A percentile compares a stretch with the other conserved stretches of the same genome.
Evolutionary conservation across 2,113 vertebrate genomes (phyloP).

Genomic region (Pseudolaguvia tuberculata): DNA sequence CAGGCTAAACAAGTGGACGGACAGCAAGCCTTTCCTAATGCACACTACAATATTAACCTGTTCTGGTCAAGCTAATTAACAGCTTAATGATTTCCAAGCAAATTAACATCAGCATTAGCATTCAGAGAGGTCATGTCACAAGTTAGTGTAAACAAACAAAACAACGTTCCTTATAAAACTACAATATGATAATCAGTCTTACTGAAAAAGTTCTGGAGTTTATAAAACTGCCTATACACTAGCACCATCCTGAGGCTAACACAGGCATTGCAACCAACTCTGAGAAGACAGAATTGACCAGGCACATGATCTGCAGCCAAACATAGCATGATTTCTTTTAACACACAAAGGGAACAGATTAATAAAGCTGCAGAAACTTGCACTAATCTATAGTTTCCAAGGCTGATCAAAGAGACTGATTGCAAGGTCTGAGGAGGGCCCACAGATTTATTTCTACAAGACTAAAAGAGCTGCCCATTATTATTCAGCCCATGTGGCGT

Average conservation of each 20-base stretch:
- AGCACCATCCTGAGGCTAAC: conserved; percentile 69
- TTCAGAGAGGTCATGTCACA: background rate
- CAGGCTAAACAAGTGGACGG: background rate
- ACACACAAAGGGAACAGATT: background rate
- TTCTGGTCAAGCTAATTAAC: background rate
- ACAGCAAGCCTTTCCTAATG: background rate
- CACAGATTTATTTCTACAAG: background rate
- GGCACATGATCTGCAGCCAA: conserved; percentile 18
- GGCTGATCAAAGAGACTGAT: conserved; percentile 3
- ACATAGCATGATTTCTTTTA: background rate
- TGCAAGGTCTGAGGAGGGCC: background rate
- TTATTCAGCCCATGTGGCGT: conserved; percentile 1
- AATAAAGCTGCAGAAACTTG: background rate
- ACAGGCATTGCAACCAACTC: conserved; percentile 50
- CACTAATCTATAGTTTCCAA: conserved; percentile 4
- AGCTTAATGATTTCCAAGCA: background rate
- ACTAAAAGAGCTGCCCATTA: conserved; percentile 2
- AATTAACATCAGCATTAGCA: background rate
- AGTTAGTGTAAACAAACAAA: conserved; percentile 17
- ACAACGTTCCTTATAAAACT: background rate
- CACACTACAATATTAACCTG: background rate
- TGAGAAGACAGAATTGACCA: conserved; percentile 17
- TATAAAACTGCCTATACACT: conserved; percentile 56
- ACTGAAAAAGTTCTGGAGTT: background rate
- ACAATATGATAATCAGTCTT: conserved; percentile 26